phyloP scores from a whole-genome alignment of 92 coral and sea anemone genomes.

The Epizoanthus stellaris region DNA sequence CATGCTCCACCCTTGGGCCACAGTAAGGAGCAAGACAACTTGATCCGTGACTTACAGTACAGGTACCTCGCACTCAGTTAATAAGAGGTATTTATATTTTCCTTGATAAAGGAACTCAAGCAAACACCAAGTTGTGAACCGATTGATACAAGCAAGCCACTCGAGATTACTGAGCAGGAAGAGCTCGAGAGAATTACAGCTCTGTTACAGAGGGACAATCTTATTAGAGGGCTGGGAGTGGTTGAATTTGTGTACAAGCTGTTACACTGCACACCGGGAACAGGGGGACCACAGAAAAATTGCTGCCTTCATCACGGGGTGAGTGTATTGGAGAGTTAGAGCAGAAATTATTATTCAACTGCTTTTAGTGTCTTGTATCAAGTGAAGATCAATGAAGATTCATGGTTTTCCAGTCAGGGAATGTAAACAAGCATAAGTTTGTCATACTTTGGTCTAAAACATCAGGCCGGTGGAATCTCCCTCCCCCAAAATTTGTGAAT shows the following conservation, averaged over 20 bases:
- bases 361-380: too few species aligned
- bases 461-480: too few species aligned
- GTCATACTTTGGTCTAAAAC: too few species aligned
- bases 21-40: too few species aligned
- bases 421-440: too few species aligned
- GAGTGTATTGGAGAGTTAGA: slow-evolving; percentile 22
- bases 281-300: slow-evolving; percentile 98
- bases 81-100: neutral
- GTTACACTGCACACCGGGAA: slow-evolving; percentile 96
- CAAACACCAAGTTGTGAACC: slow-evolving; percentile 11
- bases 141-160: slow-evolving; percentile 79
- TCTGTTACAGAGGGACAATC: slow-evolving; percentile 91
- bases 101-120: slow-evolving; percentile 45
- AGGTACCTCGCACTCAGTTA: neutral
- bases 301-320: slow-evolving; percentile 91
- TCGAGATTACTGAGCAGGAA: slow-evolving; percentile 90
- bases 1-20: too few species aligned
- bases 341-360: neutral
- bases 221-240: slow-evolving; percentile 91
- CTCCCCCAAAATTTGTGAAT: too few species aligned
- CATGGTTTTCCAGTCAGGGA: too few species aligned
- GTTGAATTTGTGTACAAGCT: slow-evolving; percentile 95
- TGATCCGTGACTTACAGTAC: neutral
- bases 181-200: slow-evolving; percentile 93
- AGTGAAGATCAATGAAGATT: too few species aligned